Conservation (phyloP, 2,113 vertebrate genomes). For the Lophochroa leadbeateri region DNA sequence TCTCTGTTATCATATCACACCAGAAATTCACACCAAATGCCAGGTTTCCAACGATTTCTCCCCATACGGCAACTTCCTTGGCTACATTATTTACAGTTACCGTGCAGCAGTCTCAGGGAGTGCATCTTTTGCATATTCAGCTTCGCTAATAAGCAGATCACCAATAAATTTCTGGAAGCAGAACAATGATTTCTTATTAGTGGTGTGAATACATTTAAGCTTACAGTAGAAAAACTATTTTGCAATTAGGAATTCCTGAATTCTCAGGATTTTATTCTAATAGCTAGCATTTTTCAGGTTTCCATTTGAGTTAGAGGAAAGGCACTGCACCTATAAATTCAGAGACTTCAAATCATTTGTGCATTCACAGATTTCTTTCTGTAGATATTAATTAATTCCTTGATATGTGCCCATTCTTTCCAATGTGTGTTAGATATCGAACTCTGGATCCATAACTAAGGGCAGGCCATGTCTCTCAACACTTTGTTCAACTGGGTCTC, state of each 20-base stretch:
- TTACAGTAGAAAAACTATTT: not conserved
- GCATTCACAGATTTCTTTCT: not conserved
- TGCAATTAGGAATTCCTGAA: not conserved
- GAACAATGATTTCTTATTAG: not conserved
- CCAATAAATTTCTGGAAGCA: not conserved
- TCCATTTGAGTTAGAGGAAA: not conserved
- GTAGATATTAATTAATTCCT: not conserved
- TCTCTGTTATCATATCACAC: constrained; percentile 21
- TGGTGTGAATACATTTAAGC: not conserved
- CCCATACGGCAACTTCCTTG: not conserved
- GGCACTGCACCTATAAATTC: fast-evolving
- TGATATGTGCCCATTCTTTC: not conserved
- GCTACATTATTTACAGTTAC: not conserved
- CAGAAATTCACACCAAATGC: not conserved
- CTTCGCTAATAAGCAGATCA: not conserved
- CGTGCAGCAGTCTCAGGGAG: not conserved
- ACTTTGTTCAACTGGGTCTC: not conserved
- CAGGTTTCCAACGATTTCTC: not conserved
- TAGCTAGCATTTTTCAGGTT: not conserved
- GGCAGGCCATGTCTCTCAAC: not conserved
- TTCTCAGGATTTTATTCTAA: not conserved
- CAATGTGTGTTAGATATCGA: not conserved
- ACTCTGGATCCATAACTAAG: not conserved
- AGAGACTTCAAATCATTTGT: not conserved
- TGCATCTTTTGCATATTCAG: not conserved